Percentiles rank a stretch among this genome's conserved stretches.
Conservation (phyloP, 2,888 invertebrate species). For the Scaptomyza polygonia region DNA sequence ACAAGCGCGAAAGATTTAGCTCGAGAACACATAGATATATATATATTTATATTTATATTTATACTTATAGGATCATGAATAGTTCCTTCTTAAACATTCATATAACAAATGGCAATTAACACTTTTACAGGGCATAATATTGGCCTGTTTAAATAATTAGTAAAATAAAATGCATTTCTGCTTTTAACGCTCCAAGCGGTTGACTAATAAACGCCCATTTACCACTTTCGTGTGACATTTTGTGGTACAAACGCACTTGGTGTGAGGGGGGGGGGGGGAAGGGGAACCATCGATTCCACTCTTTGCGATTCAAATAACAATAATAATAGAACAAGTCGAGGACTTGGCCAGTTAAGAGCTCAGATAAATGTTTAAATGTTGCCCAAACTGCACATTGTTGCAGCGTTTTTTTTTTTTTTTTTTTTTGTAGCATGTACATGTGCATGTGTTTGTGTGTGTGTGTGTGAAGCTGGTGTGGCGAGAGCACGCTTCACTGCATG, state of each 20-base stretch:
- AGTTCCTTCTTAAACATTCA: neutral
- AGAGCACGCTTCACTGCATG: constrained; percentile 40
- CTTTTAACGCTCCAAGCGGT: constrained; percentile 35
- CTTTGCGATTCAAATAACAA: neutral
- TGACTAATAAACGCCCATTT: constrained; percentile 54
- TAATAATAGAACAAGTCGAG: constrained; percentile 6
- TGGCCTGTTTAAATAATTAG: constrained; percentile 51
- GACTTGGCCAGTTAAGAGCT: constrained; percentile 43
- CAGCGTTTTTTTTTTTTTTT: constrained; percentile 1
- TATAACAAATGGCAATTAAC: neutral
- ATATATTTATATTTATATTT: too few species aligned
- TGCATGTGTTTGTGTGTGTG: constrained; percentile 15
- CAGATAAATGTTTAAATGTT: constrained; percentile 64
- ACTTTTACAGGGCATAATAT: constrained; percentile 16
- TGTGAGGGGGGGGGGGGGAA: neutral
- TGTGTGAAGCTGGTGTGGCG: constrained; percentile 13
- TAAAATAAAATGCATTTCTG: constrained; percentile 36
- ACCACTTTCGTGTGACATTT: constrained; percentile 34
- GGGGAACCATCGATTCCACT: constrained; percentile 9
- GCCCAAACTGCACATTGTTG: constrained; percentile 22
- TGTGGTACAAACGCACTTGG: constrained; percentile 17
- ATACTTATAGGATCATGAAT: too few species aligned
- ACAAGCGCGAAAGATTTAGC: neutral
- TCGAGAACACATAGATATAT: too few species aligned
- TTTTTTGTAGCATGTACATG: too few species aligned